Conservation (phyloP, 2,113 vertebrate species). For the Hippoglossus stenolepis region DNA sequence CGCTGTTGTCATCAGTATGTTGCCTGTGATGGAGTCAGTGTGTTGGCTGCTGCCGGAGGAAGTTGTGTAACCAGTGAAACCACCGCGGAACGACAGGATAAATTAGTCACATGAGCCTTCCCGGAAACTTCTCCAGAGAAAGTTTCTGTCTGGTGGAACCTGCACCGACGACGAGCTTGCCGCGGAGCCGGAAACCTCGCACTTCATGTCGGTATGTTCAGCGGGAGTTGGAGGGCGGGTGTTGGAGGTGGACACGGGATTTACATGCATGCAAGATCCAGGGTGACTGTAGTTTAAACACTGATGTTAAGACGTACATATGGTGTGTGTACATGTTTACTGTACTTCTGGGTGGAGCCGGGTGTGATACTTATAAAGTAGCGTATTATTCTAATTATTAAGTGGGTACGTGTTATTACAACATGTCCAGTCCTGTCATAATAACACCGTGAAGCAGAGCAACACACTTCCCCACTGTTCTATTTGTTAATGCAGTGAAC, state of each 20-base stretch:
- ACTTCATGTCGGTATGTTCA: conserved; percentile 59
- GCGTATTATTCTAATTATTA: background rate
- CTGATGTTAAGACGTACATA: too few species aligned
- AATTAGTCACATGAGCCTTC: conserved; percentile 56
- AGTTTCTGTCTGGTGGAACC: background rate
- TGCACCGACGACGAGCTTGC: conserved; percentile 12
- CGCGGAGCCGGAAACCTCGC: conserved; percentile 3
- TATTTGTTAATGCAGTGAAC: background rate
- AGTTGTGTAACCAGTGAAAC: conserved; percentile 75
- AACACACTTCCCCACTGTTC: background rate
- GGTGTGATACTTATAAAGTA: background rate
- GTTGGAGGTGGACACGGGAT: background rate
- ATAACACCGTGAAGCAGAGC: background rate
- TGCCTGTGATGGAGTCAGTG: accelerated
- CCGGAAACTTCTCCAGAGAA: conserved; percentile 44
- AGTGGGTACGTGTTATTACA: too few species aligned
- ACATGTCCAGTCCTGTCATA: background rate
- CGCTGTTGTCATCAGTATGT: conserved; percentile 66
- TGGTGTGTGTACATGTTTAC: background rate
- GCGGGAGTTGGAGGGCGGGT: background rate
- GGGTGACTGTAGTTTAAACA: background rate
- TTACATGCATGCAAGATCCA: background rate
- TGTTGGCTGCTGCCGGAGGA: conserved; percentile 5
- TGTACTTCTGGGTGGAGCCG: background rate
- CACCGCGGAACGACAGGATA: conserved; percentile 3